A percentile compares a stretch with the other conserved stretches of the same genome.
These are phyloP conservation scores for Galeopsomyia nigrocyanea DNA, from an alignment of 2,888 invertebrate genomes.

Conservation along the genomic window DNA sequence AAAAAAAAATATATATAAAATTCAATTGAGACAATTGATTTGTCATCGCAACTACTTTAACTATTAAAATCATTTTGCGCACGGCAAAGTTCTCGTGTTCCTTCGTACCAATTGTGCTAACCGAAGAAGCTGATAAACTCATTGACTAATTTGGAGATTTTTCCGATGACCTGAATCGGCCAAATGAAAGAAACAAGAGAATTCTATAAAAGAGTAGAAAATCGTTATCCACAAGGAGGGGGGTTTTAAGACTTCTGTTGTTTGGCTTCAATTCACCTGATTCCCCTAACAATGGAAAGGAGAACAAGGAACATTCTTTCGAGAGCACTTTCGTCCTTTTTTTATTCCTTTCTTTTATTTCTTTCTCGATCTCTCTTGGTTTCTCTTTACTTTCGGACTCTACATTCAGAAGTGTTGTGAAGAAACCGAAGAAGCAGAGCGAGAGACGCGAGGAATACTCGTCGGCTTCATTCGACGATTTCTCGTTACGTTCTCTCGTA, in stretches of 20 bases:
- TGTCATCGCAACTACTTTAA: no score
- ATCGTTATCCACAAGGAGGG: neutral
- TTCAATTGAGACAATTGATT: no score
- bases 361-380: slow-evolving; percentile 1
- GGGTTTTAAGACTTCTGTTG: slow-evolving; percentile 8
- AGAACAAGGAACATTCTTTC: slow-evolving; percentile 6
- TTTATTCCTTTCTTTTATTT: neutral
- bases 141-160: no score
- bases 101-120: no score
- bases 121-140: no score
- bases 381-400: slow-evolving; percentile 3
- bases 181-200: neutral
- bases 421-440: neutral
- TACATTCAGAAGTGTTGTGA: slow-evolving; percentile 7
- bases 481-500: slow-evolving; percentile 35
- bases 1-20: no score
- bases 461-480: slow-evolving; percentile 34
- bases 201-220: slow-evolving; percentile 16
- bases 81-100: no score
- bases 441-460: slow-evolving; percentile 6
- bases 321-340: slow-evolving; percentile 5
- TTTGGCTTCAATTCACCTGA: slow-evolving; percentile 18
- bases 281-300: neutral
- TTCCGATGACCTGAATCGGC: neutral
- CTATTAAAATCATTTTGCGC: no score